Evolutionary conservation across 1,140 invertebrate species (phyloP), one percentile per base, ranked within the genome.

Genomic region (Aleiodes sp.): DNA sequence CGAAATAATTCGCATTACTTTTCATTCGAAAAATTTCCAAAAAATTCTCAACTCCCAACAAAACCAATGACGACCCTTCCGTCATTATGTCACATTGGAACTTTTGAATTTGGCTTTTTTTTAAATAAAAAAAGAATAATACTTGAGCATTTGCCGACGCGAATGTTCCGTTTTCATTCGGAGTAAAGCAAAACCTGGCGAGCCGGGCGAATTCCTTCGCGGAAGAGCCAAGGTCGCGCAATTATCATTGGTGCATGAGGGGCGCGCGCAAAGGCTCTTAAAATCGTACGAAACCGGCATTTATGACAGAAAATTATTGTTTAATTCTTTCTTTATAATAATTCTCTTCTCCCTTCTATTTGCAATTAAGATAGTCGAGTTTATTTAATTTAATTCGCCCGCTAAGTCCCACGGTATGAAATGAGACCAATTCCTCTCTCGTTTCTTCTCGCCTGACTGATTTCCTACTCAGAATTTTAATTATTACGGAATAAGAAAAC

Each of bases 151-250:
- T 46, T 60, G 62, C 26, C 57, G 57, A 24, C 65, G 56, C 56
- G 52, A 60, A 59, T 59, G 26, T 59, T 24, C 56, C 26, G 56
- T 57, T 68, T 68, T 68, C 65, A n/a, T 64, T 52, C 37, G 61
- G 57, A 52, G 35, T 21, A 31, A 59, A 68, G 61, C 66, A 63
- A 33, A 66, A 57, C 19, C 16, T 28, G 26, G 33, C 28, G 65
- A 71, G 43, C 33, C 56, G 68, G 29, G 52, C 61, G 37, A 74
- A 82, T 81, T 85, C 82, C 82, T 84, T 85, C 82, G 80, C 73
- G 76, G 82, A 85, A 85, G 75, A 80, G 78, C 75, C 78, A 81
- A 81, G 81, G 76, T 78, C 79, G 83, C 79, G 12, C 81, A 84
- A 82, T 85, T 83, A 84, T 82, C 81, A 70, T 75, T 63, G 71